These are phyloP conservation scores for Zaprionus obscuricornis DNA, from an alignment of 2,888 invertebrate genomes.

Conservation along the genomic window DNA sequence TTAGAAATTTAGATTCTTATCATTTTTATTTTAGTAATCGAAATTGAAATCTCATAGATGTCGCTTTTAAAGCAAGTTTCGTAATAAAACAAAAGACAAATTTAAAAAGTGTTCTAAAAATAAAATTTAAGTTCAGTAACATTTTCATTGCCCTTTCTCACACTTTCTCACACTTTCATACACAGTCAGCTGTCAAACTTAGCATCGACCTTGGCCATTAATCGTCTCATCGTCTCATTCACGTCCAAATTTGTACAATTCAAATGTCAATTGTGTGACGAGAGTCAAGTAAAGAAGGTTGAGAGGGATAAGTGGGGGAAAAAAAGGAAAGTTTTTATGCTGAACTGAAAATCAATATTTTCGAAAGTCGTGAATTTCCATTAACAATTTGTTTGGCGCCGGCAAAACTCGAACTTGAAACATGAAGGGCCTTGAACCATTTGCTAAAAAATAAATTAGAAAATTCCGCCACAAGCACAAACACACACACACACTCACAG, in stretches of 20 bases:
- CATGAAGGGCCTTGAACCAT: conserved; percentile 80
- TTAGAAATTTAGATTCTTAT: not conserved
- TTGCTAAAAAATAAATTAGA: conserved; percentile 82
- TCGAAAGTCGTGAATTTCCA: conserved; percentile 64
- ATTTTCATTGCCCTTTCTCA: not conserved
- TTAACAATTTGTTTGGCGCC: conserved; percentile 69
- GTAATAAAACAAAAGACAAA: too few species aligned
- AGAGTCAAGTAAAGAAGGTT: conserved; percentile 19
- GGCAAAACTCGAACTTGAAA: conserved; percentile 61
- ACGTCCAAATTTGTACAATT: conserved; percentile 73
- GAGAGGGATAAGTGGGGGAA: too few species aligned
- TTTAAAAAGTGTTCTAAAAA: not conserved
- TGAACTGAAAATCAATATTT: conserved; percentile 71
- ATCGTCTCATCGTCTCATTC: conserved; percentile 64
- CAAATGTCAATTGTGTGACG: conserved; percentile 69
- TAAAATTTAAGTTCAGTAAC: conserved; percentile 5
- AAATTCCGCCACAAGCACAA: conserved; percentile 79
- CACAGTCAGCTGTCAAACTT: conserved; percentile 56
- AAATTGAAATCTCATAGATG: conserved; percentile 31
- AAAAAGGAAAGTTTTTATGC: conserved; percentile 55
- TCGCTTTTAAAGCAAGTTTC: too few species aligned
- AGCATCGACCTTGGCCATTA: conserved; percentile 80
- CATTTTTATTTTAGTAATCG: too few species aligned
- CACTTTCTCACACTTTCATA: conserved; percentile 1
- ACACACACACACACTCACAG: not conserved